phyloP scores from a whole-genome alignment of 2,797 vertebrate species.

The Brachymystax lenok region DNA sequence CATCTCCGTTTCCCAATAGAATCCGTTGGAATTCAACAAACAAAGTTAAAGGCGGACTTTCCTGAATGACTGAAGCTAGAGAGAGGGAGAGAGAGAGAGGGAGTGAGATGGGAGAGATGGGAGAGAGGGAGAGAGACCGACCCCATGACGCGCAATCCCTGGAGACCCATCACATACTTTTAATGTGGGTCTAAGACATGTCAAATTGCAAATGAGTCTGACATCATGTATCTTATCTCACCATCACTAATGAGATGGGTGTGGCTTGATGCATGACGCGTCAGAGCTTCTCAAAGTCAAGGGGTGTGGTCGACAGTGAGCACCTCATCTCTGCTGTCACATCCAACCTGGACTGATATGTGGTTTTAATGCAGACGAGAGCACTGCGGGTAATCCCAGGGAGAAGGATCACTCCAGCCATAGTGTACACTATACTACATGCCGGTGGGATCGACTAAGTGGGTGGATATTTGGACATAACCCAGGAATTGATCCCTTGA shows the following conservation, averaged over 20 bases:
- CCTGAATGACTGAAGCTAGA: conserved; percentile 37
- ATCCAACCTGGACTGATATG: no score
- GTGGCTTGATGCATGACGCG: no score
- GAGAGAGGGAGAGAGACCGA: no score
- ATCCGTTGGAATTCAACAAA: conserved; percentile 53
- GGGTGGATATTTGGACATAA: conserved; percentile 20
- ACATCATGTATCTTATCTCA: no score
- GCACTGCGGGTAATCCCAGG: conserved; percentile 15
- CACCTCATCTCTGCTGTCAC: no score
- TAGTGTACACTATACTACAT: conserved; percentile 25
- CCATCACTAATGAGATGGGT: no score
- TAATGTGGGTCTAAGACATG: no score
- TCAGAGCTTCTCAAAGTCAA: no score
- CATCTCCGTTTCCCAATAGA: conserved; percentile 31
- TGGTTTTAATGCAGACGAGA: no score
- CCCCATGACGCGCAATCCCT: conserved; percentile 28
- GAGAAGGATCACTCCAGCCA: conserved; percentile 27
- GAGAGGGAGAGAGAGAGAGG: neutral
- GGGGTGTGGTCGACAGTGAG: no score
- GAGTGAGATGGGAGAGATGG: neutral
- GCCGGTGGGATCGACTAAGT: conserved; percentile 21
- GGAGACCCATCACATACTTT: conserved; percentile 34
- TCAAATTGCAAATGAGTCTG: no score
- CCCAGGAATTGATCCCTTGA: conserved; percentile 21
- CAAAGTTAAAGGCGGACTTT: conserved; percentile 38